Conservation (phyloP, 2,797 vertebrate species). For the Anabas testudineus region DNA sequence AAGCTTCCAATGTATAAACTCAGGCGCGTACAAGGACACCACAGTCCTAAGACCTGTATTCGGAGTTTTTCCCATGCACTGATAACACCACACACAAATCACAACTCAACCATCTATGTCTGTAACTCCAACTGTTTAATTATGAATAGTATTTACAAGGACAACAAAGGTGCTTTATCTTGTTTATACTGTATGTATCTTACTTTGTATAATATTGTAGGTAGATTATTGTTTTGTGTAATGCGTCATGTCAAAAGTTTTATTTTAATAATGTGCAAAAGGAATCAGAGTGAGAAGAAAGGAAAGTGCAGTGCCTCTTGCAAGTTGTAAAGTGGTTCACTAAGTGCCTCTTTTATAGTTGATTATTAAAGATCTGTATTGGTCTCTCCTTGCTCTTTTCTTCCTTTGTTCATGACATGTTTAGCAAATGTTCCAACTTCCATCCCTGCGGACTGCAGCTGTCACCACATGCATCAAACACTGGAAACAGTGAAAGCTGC, state of each 20-base stretch:
- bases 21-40: constrained; percentile 89
- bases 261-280: constrained; percentile 96
- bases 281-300: constrained; percentile 87
- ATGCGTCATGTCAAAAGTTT: constrained; percentile 92
- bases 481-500: constrained; percentile 55
- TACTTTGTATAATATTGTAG: constrained; percentile 93
- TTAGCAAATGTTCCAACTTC: constrained; percentile 67
- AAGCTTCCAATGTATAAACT: constrained; percentile 86
- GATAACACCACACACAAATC: constrained; percentile 88
- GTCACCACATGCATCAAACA: constrained; percentile 73
- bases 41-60: constrained; percentile 85
- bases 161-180: constrained; percentile 90
- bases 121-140: constrained; percentile 89
- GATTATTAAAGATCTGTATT: constrained; percentile 87
- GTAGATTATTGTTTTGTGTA: constrained; percentile 92
- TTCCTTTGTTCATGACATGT: constrained; percentile 68
- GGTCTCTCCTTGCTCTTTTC: constrained; percentile 73
- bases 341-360: constrained; percentile 90
- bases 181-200: constrained; percentile 91
- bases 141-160: constrained; percentile 85
- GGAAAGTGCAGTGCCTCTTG: constrained; percentile 84
- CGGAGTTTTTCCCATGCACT: constrained; percentile 91
- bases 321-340: constrained; percentile 88
- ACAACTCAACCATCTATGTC: constrained; percentile 86
- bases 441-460: constrained; percentile 70